A percentile compares a stretch with the other conserved stretches of the same genome.
Evolutionary conservation across 2,888 invertebrate genomes (phyloP).

Genomic region (Atethmia centrago): DNA sequence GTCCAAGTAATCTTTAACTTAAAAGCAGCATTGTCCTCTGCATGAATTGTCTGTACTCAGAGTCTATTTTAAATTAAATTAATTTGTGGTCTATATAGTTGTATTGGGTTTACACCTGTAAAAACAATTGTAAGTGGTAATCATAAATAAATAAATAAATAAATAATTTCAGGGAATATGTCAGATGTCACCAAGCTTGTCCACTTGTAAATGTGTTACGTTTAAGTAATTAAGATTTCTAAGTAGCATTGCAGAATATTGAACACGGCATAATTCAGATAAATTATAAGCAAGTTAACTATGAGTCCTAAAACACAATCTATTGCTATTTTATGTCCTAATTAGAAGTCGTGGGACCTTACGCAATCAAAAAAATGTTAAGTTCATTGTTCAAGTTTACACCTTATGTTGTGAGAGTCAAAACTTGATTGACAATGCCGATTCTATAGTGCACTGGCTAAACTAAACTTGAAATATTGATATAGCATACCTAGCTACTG

Average conservation of each 20-base stretch:
- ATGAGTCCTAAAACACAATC: neutral
- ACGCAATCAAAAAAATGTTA: constrained; percentile 32
- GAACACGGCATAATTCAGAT: constrained; percentile 9
- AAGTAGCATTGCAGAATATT: constrained; percentile 23
- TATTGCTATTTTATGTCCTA: constrained; percentile 35
- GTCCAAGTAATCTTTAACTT: too few relatives aligned
- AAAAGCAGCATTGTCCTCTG: too few relatives aligned
- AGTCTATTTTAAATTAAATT: too few relatives aligned
- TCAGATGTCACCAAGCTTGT: too few relatives aligned
- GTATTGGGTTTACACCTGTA: too few relatives aligned
- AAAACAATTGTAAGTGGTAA: too few relatives aligned
- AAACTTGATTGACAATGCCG: constrained; percentile 1
- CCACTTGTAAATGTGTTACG: too few relatives aligned
- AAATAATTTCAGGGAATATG: neutral
- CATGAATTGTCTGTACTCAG: too few relatives aligned
- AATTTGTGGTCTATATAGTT: too few relatives aligned
- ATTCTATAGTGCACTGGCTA: neutral
- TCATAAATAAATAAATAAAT: too few relatives aligned
- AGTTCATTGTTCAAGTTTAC: constrained; percentile 49
- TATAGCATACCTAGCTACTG: neutral
- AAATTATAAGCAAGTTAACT: constrained; percentile 13
- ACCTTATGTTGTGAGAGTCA: neutral
- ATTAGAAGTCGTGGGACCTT: constrained; percentile 34
- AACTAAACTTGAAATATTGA: too few relatives aligned
- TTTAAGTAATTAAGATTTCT: neutral